phyloP scores from a whole-genome alignment of 2,113 vertebrate genomes.

The Prolemur simus region DNA sequence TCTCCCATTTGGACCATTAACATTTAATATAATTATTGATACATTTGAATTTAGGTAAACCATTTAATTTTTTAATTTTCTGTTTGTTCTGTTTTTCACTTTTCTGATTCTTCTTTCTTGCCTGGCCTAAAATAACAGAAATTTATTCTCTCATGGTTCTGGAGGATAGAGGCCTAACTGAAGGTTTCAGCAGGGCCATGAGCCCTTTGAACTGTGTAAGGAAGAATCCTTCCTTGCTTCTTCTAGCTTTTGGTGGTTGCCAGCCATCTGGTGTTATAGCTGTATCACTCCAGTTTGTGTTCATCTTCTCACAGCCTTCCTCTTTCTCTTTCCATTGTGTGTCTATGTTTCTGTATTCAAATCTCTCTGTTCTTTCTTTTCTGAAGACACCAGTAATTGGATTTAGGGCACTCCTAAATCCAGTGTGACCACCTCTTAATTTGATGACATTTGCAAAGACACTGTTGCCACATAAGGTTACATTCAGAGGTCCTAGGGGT shows the following conservation, averaged over 20 bases:
- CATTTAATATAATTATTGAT: not conserved
- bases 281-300: not conserved
- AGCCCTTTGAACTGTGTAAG: not conserved
- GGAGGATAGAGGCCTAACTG: not conserved
- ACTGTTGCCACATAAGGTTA: conserved; percentile 2
- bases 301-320: not conserved
- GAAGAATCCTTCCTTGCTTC: not conserved
- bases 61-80: not conserved
- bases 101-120: not conserved
- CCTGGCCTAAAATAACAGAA: not conserved
- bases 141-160: not conserved
- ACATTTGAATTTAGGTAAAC: not conserved
- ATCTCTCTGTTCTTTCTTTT: not conserved
- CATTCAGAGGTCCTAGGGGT: not conserved
- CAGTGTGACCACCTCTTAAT: not conserved
- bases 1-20: not conserved
- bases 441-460: not conserved
- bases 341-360: not conserved
- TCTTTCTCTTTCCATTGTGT: not conserved
- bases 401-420: not conserved
- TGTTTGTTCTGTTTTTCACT: not conserved
- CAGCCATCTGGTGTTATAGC: not conserved
- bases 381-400: not conserved
- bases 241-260: not conserved
- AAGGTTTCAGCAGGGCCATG: not conserved